phyloP scores from a whole-genome alignment of 2,113 vertebrate species.

The Colistium nudipinnis region DNA sequence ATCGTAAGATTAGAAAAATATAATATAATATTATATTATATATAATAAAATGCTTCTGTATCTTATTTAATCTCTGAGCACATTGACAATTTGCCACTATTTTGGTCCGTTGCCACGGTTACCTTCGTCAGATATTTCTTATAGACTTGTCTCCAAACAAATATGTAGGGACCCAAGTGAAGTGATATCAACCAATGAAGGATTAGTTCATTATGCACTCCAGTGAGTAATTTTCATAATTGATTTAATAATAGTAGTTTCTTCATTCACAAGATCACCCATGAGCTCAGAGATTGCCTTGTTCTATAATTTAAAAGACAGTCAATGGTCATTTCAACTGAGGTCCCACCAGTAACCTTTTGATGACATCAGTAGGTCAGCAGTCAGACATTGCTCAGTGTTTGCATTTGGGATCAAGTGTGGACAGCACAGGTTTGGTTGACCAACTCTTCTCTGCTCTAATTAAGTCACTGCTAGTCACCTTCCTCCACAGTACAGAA shows the following conservation, averaged over 20 bases:
- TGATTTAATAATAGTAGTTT: slow-evolving; percentile 60
- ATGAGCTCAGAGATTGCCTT: slow-evolving; percentile 31
- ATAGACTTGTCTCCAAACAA: slow-evolving; percentile 38
- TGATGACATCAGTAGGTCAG: slow-evolving; percentile 18
- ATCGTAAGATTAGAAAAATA: not conserved
- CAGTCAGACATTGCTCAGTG: not conserved
- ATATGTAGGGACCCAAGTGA: slow-evolving; percentile 33
- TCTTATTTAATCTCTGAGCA: slow-evolving; percentile 4
- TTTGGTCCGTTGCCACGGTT: slow-evolving; percentile 20
- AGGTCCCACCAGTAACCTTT: slow-evolving; percentile 25
- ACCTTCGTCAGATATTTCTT: slow-evolving; percentile 25
- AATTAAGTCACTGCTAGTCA: slow-evolving; percentile 50
- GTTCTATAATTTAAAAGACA: not conserved
- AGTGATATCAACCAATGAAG: slow-evolving; percentile 39
- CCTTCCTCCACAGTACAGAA: slow-evolving; percentile 21
- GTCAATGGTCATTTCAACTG: slow-evolving; percentile 13
- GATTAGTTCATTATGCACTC: slow-evolving; percentile 64
- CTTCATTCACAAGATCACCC: slow-evolving; percentile 50
- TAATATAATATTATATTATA: too few species aligned
- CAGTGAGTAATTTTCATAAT: slow-evolving; percentile 55
- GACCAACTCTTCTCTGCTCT: slow-evolving; percentile 48
- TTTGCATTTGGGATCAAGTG: slow-evolving; percentile 17
- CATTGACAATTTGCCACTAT: slow-evolving; percentile 39
- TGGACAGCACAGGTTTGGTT: slow-evolving; percentile 13
- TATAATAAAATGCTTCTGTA: slow-evolving; percentile 4